Evolutionary conservation across 2,888 invertebrate species (phyloP).

Genomic region (Platycheirus albimanus): DNA sequence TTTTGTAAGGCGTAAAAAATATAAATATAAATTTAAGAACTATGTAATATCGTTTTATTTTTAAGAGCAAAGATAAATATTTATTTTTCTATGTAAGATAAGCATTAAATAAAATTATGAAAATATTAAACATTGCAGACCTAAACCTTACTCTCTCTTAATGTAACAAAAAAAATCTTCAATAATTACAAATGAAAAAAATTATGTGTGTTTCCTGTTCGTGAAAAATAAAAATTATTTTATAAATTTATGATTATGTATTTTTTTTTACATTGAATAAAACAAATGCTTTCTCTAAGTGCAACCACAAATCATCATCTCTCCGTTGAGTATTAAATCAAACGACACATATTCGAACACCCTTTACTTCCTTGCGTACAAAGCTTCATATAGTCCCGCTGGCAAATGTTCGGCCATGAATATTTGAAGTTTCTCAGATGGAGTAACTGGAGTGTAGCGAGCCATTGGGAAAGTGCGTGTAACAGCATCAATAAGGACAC

Average conservation of each 20-base stretch:
- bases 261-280: slow-evolving; percentile 54
- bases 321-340: neutral
- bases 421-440: slow-evolving; percentile 90
- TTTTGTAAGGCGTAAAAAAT: too few species aligned
- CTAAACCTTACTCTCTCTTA: too few species aligned
- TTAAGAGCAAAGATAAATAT: neutral
- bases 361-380: slow-evolving; percentile 84
- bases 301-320: slow-evolving; percentile 47
- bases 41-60: slow-evolving; percentile 4
- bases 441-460: slow-evolving; percentile 92
- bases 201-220: neutral
- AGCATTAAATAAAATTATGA: neutral
- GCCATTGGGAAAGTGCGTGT: slow-evolving; percentile 92
- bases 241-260: neutral
- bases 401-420: slow-evolving; percentile 92
- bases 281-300: slow-evolving; percentile 70
- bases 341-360: slow-evolving; percentile 4
- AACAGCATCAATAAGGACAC: slow-evolving; percentile 90
- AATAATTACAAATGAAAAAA: neutral
- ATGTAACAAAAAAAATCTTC: too few species aligned
- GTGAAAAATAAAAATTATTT: neutral
- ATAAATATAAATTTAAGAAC: too few species aligned
- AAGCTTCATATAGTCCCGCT: slow-evolving; percentile 90
- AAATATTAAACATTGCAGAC: too few species aligned
- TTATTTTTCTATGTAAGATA: neutral